A percentile compares a stretch with the other conserved stretches of the same genome.
phyloP scores from a whole-genome alignment of 2,113 vertebrate species.

The Datnioides undecimradiatus region DNA sequence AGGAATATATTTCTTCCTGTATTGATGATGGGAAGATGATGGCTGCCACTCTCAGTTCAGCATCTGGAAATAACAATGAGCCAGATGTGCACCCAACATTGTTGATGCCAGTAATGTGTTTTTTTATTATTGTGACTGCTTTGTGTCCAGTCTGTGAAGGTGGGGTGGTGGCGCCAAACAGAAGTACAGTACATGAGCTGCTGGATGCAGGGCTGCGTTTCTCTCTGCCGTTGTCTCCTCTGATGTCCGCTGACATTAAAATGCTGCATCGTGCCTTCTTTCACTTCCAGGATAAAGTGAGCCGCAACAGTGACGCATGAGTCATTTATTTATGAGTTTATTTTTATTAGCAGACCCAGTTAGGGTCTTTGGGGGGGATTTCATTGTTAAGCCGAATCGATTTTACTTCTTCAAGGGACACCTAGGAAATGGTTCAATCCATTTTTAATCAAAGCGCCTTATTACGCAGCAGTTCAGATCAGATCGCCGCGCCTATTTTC shows the following conservation, averaged over 20 bases:
- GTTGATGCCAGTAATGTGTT: neutral
- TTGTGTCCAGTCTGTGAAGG: neutral
- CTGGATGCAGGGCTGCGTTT: neutral
- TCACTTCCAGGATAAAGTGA: conserved; percentile 5
- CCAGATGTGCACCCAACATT: conserved; percentile 29
- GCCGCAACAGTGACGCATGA: neutral
- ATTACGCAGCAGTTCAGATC: conserved; percentile 17
- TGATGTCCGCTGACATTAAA: neutral
- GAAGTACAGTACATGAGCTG: neutral
- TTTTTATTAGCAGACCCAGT: conserved; percentile 11
- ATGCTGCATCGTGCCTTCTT: neutral
- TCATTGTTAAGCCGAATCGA: conserved; percentile 20
- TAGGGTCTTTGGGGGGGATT: neutral
- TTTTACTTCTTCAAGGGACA: conserved; percentile 35
- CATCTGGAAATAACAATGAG: conserved; percentile 21
- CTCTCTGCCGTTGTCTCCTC: neutral
- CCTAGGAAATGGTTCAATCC: conserved; percentile 33
- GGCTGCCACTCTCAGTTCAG: conserved; percentile 36
- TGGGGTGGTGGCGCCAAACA: neutral
- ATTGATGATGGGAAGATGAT: conserved; percentile 23
- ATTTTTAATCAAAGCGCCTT: conserved; percentile 59
- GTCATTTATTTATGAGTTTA: conserved; percentile 34
- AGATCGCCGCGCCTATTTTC: conserved; percentile 13
- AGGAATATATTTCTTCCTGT: too few species aligned
- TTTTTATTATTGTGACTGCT: conserved; percentile 31